Conservation (phyloP, 1,140 invertebrate species). For the Anoplolepis gracilipes region DNA sequence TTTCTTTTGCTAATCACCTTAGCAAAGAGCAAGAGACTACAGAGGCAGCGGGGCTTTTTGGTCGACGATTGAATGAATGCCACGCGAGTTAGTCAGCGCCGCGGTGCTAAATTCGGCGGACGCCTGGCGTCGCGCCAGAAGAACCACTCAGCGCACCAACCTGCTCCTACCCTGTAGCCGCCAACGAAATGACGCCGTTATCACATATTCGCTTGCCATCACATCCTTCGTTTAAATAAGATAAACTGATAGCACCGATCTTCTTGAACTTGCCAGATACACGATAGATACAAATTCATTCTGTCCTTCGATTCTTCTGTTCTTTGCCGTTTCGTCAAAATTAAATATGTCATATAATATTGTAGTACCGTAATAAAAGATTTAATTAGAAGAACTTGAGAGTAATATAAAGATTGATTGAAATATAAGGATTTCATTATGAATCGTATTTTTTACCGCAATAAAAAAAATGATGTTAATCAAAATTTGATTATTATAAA, state of each 20-base stretch:
- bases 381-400: background rate
- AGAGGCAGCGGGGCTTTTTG: constrained; percentile 75
- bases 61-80: constrained; percentile 85
- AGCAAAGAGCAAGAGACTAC: constrained; percentile 65
- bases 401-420: background rate
- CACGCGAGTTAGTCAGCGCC: constrained; percentile 85
- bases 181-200: constrained; percentile 72
- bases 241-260: background rate
- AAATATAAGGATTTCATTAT: background rate
- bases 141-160: constrained; percentile 86
- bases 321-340: background rate
- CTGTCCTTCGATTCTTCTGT: background rate
- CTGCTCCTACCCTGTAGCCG: constrained; percentile 79
- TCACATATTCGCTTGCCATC: constrained; percentile 61
- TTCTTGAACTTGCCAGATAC: background rate
- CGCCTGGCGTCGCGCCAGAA: constrained; percentile 83
- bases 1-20: constrained; percentile 14
- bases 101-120: constrained; percentile 85
- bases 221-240: constrained; percentile 46
- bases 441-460: background rate
- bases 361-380: background rate
- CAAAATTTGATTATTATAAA: background rate
- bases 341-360: background rate
- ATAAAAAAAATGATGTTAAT: background rate
- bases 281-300: background rate